A percentile compares a stretch with the other conserved stretches of the same genome.
Conservation (phyloP, 2,888 invertebrate species). For the Anthoptus insignis region DNA sequence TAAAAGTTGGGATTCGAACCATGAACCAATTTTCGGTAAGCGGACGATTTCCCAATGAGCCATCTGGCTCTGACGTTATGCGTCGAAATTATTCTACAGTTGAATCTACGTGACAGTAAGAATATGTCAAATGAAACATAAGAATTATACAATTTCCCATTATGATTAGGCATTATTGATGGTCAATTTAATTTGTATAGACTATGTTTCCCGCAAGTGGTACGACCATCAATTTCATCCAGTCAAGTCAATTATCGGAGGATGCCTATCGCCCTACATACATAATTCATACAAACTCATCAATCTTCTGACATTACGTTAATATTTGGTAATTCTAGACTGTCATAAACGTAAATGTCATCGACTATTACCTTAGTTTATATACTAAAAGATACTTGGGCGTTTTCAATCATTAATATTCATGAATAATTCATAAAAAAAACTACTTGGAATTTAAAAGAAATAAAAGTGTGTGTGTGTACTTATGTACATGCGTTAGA, state of each 20-base stretch:
- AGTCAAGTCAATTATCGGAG: constrained; percentile 51
- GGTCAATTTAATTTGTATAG: constrained; percentile 9
- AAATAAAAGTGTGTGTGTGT: too few species aligned
- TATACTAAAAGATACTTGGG: neutral
- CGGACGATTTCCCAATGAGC: too few species aligned
- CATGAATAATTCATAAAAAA: too few species aligned
- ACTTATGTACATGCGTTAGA: too few species aligned
- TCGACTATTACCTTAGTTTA: constrained; percentile 26
- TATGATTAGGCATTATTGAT: neutral
- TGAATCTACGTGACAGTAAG: too few species aligned
- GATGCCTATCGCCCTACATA: constrained; percentile 48
- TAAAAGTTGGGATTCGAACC: too few species aligned
- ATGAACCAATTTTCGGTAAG: too few species aligned
- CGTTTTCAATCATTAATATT: too few species aligned
- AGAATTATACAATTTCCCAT: too few species aligned
- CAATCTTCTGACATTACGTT: constrained; percentile 50
- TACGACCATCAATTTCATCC: constrained; percentile 25
- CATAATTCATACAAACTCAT: constrained; percentile 52
- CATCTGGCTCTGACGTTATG: too few species aligned
- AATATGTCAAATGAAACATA: neutral
- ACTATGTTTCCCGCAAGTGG: neutral
- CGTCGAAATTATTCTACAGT: too few species aligned
- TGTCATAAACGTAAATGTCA: constrained; percentile 49
- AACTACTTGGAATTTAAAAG: too few species aligned
- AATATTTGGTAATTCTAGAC: constrained; percentile 52